Evolutionary conservation across 92 coral and sea anemone species (phyloP).

Genomic region (Diadumene lineata): DNA sequence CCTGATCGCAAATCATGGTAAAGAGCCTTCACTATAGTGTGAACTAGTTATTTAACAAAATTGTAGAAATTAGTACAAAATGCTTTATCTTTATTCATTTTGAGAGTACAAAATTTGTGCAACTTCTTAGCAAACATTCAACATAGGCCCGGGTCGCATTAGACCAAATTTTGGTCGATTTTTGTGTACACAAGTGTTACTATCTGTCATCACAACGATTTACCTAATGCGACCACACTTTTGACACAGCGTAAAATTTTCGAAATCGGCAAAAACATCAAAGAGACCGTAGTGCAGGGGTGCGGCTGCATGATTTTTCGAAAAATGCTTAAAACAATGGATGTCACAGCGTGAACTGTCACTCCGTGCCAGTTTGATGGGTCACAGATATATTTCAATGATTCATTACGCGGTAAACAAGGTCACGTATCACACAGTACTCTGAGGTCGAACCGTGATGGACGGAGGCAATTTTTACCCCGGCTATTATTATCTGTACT

Average conservation of each 20-base stretch:
- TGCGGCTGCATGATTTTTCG: slow-evolving; percentile 39
- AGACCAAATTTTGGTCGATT: slow-evolving; percentile 28
- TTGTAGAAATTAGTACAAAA: no score
- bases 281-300: slow-evolving; percentile 46
- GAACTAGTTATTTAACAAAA: no score
- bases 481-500: no score
- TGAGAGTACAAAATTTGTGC: no score
- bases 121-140: no score
- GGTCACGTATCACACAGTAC: no score
- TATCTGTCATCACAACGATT: slow-evolving; percentile 36
- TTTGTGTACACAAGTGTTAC: slow-evolving; percentile 28
- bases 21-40: no score
- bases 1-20: no score
- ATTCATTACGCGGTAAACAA: not conserved
- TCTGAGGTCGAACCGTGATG: no score
- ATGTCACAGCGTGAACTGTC: slow-evolving; percentile 38
- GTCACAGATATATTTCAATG: not conserved
- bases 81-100: no score
- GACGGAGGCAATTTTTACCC: no score
- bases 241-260: slow-evolving; percentile 19
- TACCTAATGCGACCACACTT: slow-evolving; percentile 32
- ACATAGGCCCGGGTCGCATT: slow-evolving; percentile 26
- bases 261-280: slow-evolving; percentile 39
- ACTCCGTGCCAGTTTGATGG: slow-evolving; percentile 18
- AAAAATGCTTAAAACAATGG: slow-evolving; percentile 31